Base-by-base conservation (phyloP, 2,797 vertebrate species). In the Ciconia nigra region DNA sequence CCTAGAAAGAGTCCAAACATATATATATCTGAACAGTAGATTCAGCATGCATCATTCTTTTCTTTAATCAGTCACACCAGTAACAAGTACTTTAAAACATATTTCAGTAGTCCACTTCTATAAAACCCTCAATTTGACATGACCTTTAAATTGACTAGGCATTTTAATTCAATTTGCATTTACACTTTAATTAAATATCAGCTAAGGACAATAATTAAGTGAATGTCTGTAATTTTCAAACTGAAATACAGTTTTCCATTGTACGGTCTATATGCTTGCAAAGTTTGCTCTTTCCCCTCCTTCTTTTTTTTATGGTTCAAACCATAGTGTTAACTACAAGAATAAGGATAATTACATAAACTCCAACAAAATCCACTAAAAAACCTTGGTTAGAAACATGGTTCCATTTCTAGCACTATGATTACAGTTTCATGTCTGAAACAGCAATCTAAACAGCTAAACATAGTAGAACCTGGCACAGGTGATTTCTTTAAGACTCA, bases 151-250 rank as follows among this genome's bases (percentile, higher is more conserved):
- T 41, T 84, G 85, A 95, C 66, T 76, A 91, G 44, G 39, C 37
- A 95, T 95, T 97, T 98, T 95, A 89, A 96, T 94, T 96, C 42
- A 90, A 93, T 95, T 79, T 85, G 78, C 90, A 80, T 67, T 90
- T 39, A 66, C 2, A n/a, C 62, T 96, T 97, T 94, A 97, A 98
- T 96, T 97, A 98, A 98, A 96, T 92, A 97, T 67, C 93, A 96
- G 70, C 66, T 70, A 90, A 46, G 74, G 70, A 96, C 84, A 97
- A 92, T 85, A 90, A 97, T 55, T 93, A 93, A 96, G 71, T 90
- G 79, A 96, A 95, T 93, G 29, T 51, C 42, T 90, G 59, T 55
- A 52, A 96, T 97, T 96, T 97, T 95, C 86, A 97, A 97, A 96
- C 46, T 78, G 87, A 80, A 92, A 93, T 74, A 72, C 5, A 74